Evolutionary conservation across 2,888 invertebrate genomes (phyloP).

Genomic region (Diarsia brunnea): DNA sequence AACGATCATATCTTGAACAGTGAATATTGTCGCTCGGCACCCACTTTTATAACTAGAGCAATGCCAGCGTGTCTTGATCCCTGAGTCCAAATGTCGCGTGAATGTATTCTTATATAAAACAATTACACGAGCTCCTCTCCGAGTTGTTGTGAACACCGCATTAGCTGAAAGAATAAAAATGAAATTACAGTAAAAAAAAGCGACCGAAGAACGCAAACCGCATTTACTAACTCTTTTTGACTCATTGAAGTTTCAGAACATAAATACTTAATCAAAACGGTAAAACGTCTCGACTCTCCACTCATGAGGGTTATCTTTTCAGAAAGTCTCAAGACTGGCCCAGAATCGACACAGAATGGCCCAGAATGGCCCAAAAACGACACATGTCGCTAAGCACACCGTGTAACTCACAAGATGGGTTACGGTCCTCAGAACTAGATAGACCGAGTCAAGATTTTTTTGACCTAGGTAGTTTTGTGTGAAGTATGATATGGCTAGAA

Average conservation of each 20-base stretch:
- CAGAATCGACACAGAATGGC: too few relatives aligned
- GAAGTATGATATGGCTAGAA: too few relatives aligned
- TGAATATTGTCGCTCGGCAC: constrained; percentile 31
- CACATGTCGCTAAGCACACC: background rate
- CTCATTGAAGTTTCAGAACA: background rate
- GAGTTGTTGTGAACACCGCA: constrained; percentile 31
- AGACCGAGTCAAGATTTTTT: background rate
- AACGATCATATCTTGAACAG: constrained; percentile 9
- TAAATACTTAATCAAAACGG: background rate
- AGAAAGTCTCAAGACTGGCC: background rate
- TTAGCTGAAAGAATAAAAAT: constrained; percentile 17
- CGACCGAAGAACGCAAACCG: background rate
- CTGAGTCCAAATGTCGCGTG: constrained; percentile 25
- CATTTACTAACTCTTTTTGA: background rate
- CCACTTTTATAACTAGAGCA: constrained; percentile 25
- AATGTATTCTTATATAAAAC: constrained; percentile 28
- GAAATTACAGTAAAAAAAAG: background rate
- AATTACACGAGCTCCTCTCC: constrained; percentile 26
- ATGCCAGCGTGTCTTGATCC: constrained; percentile 42
- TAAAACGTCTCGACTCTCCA: background rate
- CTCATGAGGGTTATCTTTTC: background rate
- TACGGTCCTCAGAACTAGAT: background rate
- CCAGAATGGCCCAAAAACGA: background rate
- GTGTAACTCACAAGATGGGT: background rate
- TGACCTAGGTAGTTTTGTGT: background rate